Evolutionary conservation across 1,140 invertebrate genomes (phyloP).

Genomic region (Drosophila ananassae): DNA sequence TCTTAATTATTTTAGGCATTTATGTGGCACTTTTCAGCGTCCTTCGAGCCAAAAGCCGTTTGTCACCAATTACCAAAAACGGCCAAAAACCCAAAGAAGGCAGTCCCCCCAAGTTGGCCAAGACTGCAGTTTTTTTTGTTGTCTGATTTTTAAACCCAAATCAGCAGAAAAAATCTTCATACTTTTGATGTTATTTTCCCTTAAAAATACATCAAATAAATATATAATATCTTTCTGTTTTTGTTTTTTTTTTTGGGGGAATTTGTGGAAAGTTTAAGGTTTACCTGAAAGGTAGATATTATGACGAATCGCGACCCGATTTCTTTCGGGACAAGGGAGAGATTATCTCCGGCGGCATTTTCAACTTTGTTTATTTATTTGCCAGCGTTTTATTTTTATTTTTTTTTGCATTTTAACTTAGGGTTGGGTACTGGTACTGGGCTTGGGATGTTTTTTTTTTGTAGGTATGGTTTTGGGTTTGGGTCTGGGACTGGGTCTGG

Average conservation of each 20-base stretch:
- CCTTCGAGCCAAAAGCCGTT: constrained; percentile 59
- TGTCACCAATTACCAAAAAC: constrained; percentile 74
- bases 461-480: constrained; percentile 14
- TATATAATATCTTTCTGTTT: too few species aligned
- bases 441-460: constrained; percentile 3
- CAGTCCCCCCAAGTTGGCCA: constrained; percentile 34
- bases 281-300: constrained; percentile 27
- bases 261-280: constrained; percentile 3
- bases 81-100: constrained; percentile 48
- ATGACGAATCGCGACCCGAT: constrained; percentile 39
- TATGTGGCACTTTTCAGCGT: constrained; percentile 15
- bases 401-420: constrained; percentile 28
- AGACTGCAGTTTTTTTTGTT: constrained; percentile 7
- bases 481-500: constrained; percentile 10
- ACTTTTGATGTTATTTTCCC: too few species aligned
- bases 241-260: background rate
- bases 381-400: constrained; percentile 62
- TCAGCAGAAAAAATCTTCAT: too few species aligned
- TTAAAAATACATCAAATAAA: background rate
- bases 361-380: constrained; percentile 51
- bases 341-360: constrained; percentile 72
- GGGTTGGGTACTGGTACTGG: constrained; percentile 20
- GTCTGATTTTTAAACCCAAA: constrained; percentile 3
- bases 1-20: constrained; percentile 1
- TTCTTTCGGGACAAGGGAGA: constrained; percentile 27